A percentile compares a stretch with the other conserved stretches of the same genome.
Evolutionary conservation across 2,797 vertebrate genomes (phyloP).

Genomic region (Acanthurus lineatus): DNA sequence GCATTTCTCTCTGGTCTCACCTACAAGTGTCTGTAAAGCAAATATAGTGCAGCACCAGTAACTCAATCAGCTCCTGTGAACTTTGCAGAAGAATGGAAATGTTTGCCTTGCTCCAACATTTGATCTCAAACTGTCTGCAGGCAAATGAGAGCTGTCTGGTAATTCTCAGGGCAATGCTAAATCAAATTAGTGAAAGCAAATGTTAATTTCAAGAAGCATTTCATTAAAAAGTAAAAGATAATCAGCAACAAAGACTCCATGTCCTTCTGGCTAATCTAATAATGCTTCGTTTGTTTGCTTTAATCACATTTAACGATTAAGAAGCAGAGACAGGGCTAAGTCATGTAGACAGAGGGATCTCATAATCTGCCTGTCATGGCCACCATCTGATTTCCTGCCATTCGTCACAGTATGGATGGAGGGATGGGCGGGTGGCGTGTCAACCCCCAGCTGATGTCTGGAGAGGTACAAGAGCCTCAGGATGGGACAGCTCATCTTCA

Average conservation of each 20-base stretch:
- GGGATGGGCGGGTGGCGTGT: slow-evolving; percentile 52
- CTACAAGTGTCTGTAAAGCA: slow-evolving; percentile 31
- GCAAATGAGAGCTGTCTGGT: slow-evolving; percentile 79
- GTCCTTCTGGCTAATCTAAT: slow-evolving; percentile 86
- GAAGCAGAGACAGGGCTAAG: slow-evolving; percentile 73
- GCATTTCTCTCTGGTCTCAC: slow-evolving; percentile 23
- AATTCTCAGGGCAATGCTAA: slow-evolving; percentile 77
- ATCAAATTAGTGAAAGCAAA: slow-evolving; percentile 83
- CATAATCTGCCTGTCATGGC: slow-evolving; percentile 82
- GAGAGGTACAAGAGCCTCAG: slow-evolving; percentile 57
- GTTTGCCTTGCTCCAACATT: slow-evolving; percentile 68
- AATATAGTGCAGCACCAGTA: slow-evolving; percentile 51
- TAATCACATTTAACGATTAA: slow-evolving; percentile 85
- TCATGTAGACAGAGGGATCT: slow-evolving; percentile 81
- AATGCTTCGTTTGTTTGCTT: slow-evolving; percentile 84
- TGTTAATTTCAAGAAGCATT: slow-evolving; percentile 87
- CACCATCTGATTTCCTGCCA: slow-evolving; percentile 82
- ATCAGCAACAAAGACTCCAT: slow-evolving; percentile 82
- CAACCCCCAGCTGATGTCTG: slow-evolving; percentile 51
- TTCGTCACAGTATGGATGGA: slow-evolving; percentile 77
- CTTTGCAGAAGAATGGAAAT: slow-evolving; percentile 71
- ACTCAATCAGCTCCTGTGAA: slow-evolving; percentile 74
- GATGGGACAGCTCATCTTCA: slow-evolving; percentile 66
- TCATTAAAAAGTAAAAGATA: slow-evolving; percentile 84
- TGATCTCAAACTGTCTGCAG: slow-evolving; percentile 74